Evolutionary conservation across 1,140 invertebrate genomes (phyloP), one percentile per base, ranked within the genome.

Genomic region (Homarus americanus): DNA sequence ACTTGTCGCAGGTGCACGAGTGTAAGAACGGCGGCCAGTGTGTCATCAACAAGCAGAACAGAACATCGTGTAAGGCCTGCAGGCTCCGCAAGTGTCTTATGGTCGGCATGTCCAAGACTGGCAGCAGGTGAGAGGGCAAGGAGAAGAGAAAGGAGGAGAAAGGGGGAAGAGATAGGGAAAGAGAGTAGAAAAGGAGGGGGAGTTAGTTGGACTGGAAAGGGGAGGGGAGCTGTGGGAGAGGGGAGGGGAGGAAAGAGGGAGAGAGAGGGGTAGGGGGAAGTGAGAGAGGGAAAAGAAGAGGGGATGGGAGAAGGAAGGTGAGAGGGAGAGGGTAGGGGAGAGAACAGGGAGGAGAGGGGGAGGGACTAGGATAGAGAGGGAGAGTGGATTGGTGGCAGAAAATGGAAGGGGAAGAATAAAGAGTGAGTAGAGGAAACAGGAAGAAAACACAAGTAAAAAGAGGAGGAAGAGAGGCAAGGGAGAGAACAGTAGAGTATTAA

Each of bases 51-150:
- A 98, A 98, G 95, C 98, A 98, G 95, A 99, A 99, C 93, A 96
- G 98, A 88, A 99, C 98, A 12, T 97, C 98, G 10, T 99, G 98
- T 95, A 99, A 99, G 94, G 97, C 98, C 0, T 99, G 98, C 94
- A 96, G 98, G 24, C 96, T 99, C 93, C 95, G 97, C 93, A 99
- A 99, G 94, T 99, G 98, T 94, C 95, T 99, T 3, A 94, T 97
- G 93, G 98, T 98, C 53, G 98, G 98, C 76, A 99, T 99, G 98
- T 98, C 97, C 40, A 98, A 98, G 94, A 98, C 97, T 89, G 97
- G 97, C 28, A 92, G 91, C 10, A 91, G 91, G 90, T 91, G 58
- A 92, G 85, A 28, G 7, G 44, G 41, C 28, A 41, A 53, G 10
- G 40, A 1, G 40, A 15, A 58, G 40, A 73, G n/a, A 32, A 28